A percentile compares a stretch with the other conserved stretches of the same genome.
Evolutionary conservation across 2,797 vertebrate species (phyloP).

Genomic region (Nyctalus aviator): DNA sequence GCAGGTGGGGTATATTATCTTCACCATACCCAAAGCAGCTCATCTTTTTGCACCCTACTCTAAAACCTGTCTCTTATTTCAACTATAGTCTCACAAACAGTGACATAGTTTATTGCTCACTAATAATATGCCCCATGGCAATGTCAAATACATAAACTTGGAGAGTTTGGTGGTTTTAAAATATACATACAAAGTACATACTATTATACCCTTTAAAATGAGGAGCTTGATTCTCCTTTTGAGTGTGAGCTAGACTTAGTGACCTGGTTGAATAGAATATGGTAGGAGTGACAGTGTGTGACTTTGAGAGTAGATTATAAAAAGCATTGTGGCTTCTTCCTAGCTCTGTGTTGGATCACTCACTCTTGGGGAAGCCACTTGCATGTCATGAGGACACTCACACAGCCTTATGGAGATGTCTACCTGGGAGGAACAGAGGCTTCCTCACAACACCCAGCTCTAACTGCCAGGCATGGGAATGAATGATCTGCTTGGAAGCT

Average conservation of each 20-base stretch:
- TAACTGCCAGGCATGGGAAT: background rate
- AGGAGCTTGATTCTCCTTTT: background rate
- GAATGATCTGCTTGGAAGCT: background rate
- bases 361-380: background rate
- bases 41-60: background rate
- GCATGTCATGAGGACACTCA: background rate
- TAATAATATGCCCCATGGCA: background rate
- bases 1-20: background rate
- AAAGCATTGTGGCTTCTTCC: background rate
- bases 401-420: background rate
- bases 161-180: slow-evolving; percentile 8
- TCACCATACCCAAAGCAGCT: slow-evolving; percentile 13
- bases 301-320: background rate
- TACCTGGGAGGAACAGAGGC: background rate
- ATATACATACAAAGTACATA: background rate
- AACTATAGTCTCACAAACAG: background rate
- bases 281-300: background rate
- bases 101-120: background rate
- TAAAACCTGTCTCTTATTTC: slow-evolving; percentile 9
- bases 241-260: background rate
- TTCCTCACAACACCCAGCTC: background rate
- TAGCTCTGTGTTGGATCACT: background rate
- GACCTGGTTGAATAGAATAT: slow-evolving; percentile 28
- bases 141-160: background rate
- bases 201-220: background rate